These are phyloP conservation scores for Cylloceria caligata DNA, from an alignment of 2,888 invertebrate genomes.

Conservation along the genomic window DNA sequence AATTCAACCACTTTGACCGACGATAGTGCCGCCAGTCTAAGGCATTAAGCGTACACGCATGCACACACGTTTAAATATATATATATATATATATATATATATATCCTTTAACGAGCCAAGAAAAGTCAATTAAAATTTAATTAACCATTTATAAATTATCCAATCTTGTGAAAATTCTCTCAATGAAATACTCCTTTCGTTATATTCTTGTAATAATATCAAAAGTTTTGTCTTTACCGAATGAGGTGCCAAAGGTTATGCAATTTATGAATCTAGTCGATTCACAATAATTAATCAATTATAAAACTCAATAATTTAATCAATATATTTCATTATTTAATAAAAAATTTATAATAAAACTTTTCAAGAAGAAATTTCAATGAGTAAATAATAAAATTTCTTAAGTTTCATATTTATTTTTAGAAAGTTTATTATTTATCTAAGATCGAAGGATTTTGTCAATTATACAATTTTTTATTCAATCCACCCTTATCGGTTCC, in stretches of 20 bases:
- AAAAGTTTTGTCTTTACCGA: no score
- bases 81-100: no score
- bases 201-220: background rate
- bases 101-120: conserved; percentile 21
- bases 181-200: background rate
- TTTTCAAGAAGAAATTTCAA: no score
- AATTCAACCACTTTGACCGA: conserved; percentile 58
- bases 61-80: background rate
- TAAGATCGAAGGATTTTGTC: background rate
- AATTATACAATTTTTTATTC: background rate
- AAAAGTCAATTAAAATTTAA: conserved; percentile 53
- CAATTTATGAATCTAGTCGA: no score
- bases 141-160: conserved; percentile 52
- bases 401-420: background rate
- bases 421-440: background rate
- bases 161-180: conserved; percentile 2
- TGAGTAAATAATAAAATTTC: no score
- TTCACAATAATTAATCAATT: no score
- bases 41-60: background rate
- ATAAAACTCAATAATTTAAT: no score
- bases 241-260: no score
- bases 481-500: background rate
- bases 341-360: no score
- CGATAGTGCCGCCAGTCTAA: conserved; percentile 12
- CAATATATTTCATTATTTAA: no score